Percentiles rank a stretch among this genome's conserved stretches.
phyloP scores from a whole-genome alignment of 1,140 invertebrate species.

The Varroa destructor region DNA sequence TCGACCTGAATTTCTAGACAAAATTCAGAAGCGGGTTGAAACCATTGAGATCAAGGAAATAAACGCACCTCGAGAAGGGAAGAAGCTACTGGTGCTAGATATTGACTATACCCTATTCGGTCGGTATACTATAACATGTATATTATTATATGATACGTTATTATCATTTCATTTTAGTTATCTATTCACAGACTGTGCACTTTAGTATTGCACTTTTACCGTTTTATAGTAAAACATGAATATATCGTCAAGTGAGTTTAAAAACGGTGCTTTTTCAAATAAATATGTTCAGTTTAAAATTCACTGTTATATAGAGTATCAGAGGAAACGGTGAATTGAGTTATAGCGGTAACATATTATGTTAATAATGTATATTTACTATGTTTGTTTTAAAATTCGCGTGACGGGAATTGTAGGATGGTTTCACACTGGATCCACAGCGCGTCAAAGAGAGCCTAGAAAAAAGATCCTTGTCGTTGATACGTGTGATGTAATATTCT shows the following conservation, averaged over 20 bases:
- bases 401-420: too few species aligned
- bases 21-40: slow-evolving; percentile 64
- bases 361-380: too few species aligned
- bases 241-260: neutral
- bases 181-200: neutral
- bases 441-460: too few species aligned
- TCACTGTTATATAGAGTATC: too few species aligned
- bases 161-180: neutral
- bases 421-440: too few species aligned
- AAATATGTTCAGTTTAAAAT: too few species aligned
- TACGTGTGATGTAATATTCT: too few species aligned
- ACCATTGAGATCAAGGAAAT: slow-evolving; percentile 70
- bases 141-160: slow-evolving; percentile 23
- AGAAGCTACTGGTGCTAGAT: slow-evolving; percentile 82
- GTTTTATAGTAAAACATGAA: slow-evolving; percentile 7
- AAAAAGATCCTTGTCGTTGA: too few species aligned
- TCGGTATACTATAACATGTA: slow-evolving; percentile 34
- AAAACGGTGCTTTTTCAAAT: too few species aligned
- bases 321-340: too few species aligned
- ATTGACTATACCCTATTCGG: slow-evolving; percentile 90
- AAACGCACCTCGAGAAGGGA: slow-evolving; percentile 62
- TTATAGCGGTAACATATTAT: too few species aligned
- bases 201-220: neutral
- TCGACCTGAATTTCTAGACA: slow-evolving; percentile 49
- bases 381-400: too few species aligned